A percentile compares a stretch with the other conserved stretches of the same genome.
Evolutionary conservation across 2,797 vertebrate genomes (phyloP).

Genomic region (Bradypus variegatus): DNA sequence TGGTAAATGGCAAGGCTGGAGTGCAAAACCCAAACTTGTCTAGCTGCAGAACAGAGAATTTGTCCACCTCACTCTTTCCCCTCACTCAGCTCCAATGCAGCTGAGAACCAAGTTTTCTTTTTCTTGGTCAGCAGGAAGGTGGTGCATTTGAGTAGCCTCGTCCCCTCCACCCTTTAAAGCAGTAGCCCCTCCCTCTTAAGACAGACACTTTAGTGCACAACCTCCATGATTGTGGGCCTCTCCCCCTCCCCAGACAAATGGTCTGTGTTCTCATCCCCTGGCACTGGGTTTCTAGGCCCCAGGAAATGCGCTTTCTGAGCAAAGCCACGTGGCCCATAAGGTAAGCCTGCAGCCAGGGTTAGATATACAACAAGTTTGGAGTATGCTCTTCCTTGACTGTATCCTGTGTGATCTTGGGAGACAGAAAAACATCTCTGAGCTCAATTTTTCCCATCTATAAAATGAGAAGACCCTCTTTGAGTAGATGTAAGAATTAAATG

Average conservation of each 20-base stretch:
- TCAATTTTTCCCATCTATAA: not conserved
- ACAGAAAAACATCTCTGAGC: not conserved
- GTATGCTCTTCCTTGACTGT: not conserved
- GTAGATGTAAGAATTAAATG: not conserved
- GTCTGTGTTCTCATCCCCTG: not conserved
- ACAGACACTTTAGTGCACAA: not conserved
- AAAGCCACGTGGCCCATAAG: not conserved
- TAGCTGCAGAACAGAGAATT: not conserved
- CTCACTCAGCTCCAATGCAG: not conserved
- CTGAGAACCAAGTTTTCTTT: not conserved
- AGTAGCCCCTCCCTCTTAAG: not conserved
- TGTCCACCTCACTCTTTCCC: not conserved
- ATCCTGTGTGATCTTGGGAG: not conserved
- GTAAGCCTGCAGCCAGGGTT: not conserved
- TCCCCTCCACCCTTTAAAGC: not conserved
- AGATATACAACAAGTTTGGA: not conserved
- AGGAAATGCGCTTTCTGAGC: not conserved
- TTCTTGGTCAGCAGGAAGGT: not conserved
- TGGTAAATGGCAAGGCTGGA: not conserved
- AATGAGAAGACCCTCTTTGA: not conserved
- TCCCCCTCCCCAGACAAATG: not conserved
- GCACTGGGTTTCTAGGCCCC: no score
- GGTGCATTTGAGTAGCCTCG: not conserved
- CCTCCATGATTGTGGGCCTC: not conserved
- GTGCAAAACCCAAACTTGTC: not conserved